Percentiles rank a stretch among this genome's conserved stretches.
Evolutionary conservation across 2,888 invertebrate genomes (phyloP).

Genomic region (Eueremaeus valkanovi): DNA sequence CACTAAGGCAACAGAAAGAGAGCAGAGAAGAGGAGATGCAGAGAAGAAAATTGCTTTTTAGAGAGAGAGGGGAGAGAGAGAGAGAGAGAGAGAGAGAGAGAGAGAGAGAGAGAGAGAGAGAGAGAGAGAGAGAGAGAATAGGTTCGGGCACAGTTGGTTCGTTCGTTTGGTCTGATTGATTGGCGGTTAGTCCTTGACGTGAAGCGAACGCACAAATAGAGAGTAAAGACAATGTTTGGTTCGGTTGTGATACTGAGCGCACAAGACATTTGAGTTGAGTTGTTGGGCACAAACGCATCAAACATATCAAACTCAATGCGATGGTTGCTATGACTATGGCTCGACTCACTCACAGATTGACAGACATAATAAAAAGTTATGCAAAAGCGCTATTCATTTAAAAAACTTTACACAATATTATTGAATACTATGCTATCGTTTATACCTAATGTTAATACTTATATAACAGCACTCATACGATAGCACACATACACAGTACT

Average conservation of each 20-base stretch:
- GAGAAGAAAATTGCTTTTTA: slow-evolving; percentile 14
- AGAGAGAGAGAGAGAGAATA: neutral
- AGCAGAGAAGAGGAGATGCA: neutral
- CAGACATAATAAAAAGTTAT: slow-evolving; percentile 33
- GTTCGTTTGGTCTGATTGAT: slow-evolving; percentile 14
- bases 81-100: neutral
- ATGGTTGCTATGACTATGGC: slow-evolving; percentile 27
- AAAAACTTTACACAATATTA: slow-evolving; percentile 25
- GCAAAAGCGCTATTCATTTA: slow-evolving; percentile 33
- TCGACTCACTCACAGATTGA: slow-evolving; percentile 19
- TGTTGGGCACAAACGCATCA: slow-evolving; percentile 27
- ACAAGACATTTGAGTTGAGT: slow-evolving; percentile 31
- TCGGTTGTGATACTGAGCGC: slow-evolving; percentile 9
- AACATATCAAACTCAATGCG: slow-evolving; percentile 6
- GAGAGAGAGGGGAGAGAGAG: neutral
- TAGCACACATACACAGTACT: slow-evolving; percentile 5
- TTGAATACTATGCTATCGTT: slow-evolving; percentile 23
- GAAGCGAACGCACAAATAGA: slow-evolving; percentile 13
- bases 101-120: neutral
- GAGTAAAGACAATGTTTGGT: slow-evolving; percentile 18
- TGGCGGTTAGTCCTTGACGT: slow-evolving; percentile 35
- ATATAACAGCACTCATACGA: neutral
- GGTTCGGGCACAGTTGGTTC: neutral
- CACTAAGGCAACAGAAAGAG: neutral
- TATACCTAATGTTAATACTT: slow-evolving; percentile 29